phyloP scores from a whole-genome alignment of 2,888 invertebrate genomes.

The Cephus nigrinus region DNA sequence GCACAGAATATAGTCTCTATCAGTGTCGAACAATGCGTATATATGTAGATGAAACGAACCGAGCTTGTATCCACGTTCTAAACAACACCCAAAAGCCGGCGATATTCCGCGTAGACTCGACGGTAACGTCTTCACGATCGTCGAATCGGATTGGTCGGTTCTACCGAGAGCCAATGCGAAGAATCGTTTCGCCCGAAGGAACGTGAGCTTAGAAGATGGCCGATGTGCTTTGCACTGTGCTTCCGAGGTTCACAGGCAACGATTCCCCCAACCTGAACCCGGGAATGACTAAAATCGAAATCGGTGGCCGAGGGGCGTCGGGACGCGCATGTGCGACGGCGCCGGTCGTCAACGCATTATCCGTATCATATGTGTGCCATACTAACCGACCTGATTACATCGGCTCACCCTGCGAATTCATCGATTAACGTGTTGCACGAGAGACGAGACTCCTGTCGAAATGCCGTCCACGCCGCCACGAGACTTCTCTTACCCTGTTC shows the following conservation, averaged over 20 bases:
- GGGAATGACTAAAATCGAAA: slow-evolving; percentile 66
- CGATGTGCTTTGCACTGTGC: slow-evolving; percentile 26
- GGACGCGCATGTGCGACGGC: slow-evolving; percentile 61
- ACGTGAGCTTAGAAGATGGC: slow-evolving; percentile 23
- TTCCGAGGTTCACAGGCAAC: slow-evolving; percentile 33
- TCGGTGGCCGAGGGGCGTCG: slow-evolving; percentile 60
- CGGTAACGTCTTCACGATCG: neutral
- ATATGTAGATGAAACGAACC: slow-evolving; percentile 2
- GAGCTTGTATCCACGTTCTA: slow-evolving; percentile 5
- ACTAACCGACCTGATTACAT: slow-evolving; percentile 58
- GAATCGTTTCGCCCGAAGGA: slow-evolving; percentile 12
- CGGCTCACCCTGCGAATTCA: slow-evolving; percentile 31
- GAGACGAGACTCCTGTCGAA: neutral
- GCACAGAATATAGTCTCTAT: neutral
- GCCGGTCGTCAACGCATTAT: slow-evolving; percentile 57
- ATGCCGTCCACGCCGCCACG: neutral
- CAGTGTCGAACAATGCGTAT: neutral
- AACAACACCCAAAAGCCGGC: slow-evolving; percentile 4
- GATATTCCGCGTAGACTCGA: neutral
- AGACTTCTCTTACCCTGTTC: neutral
- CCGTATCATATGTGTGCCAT: slow-evolving; percentile 42
- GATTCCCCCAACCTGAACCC: slow-evolving; percentile 63
- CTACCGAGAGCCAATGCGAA: neutral
- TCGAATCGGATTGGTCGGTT: slow-evolving; percentile 3
- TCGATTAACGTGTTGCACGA: slow-evolving; percentile 22